phyloP scores from a whole-genome alignment of 2,113 vertebrate genomes.

The Passer domesticus region DNA sequence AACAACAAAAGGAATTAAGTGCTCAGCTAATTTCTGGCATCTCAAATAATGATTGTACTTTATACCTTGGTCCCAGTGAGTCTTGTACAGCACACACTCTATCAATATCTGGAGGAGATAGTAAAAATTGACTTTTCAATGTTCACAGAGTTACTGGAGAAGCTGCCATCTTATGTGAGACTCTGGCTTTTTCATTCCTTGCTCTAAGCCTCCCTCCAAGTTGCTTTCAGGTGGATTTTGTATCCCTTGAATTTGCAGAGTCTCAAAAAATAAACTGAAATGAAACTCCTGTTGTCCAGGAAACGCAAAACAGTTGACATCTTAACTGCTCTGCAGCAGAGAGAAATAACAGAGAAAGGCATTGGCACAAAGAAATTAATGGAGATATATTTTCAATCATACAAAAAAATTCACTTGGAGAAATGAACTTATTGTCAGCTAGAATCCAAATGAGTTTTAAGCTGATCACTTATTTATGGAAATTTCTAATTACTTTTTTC shows the following conservation, averaged over 20 bases:
- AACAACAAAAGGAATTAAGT: neutral
- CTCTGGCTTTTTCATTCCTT: neutral
- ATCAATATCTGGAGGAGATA: neutral
- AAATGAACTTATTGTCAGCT: neutral
- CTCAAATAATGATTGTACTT: neutral
- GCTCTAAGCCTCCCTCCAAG: neutral
- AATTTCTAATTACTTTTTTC: neutral
- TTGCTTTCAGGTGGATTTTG: neutral
- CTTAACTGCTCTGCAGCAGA: neutral
- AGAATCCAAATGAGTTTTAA: neutral
- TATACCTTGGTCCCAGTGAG: neutral
- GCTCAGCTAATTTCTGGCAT: neutral
- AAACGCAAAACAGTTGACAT: neutral
- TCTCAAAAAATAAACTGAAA: neutral
- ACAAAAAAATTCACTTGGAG: neutral
- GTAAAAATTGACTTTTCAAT: fast-evolving
- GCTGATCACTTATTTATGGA: neutral
- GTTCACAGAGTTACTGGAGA: neutral
- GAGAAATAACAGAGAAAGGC: neutral
- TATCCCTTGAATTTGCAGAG: neutral
- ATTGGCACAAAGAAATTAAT: neutral
- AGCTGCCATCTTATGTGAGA: neutral
- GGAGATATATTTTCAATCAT: neutral
- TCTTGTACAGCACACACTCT: fast-evolving
- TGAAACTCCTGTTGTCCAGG: neutral